phyloP scores from a whole-genome alignment of 2,797 vertebrate genomes.

The Eleutherodactylus coqui region DNA sequence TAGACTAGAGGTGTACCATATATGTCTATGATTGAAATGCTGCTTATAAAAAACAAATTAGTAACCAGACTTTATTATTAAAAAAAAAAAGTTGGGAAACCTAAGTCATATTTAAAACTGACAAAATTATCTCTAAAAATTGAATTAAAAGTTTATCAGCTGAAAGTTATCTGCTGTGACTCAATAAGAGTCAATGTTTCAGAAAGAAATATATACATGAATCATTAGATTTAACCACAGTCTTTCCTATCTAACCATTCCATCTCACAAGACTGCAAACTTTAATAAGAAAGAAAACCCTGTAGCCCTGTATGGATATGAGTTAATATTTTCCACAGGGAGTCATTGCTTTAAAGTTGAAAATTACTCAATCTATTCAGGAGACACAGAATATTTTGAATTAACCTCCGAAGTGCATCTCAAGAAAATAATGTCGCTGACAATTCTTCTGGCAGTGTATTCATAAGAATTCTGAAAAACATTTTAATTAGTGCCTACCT shows the following conservation, averaged over 20 bases:
- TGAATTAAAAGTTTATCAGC: background rate
- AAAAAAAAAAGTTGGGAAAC: background rate
- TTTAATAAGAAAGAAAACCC: background rate
- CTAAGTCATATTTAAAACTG: background rate
- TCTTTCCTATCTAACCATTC: background rate
- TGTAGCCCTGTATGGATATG: background rate
- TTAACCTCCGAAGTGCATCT: slow-evolving; percentile 28
- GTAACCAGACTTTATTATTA: too few species aligned
- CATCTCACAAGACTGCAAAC: background rate
- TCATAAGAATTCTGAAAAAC: slow-evolving; percentile 58
- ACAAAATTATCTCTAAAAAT: background rate
- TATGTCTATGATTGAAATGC: too few species aligned
- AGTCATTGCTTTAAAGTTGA: background rate
- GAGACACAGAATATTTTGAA: slow-evolving; percentile 35
- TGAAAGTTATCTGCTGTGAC: background rate
- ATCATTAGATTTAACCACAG: background rate
- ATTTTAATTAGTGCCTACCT: slow-evolving; percentile 59
- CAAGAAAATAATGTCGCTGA: slow-evolving; percentile 47
- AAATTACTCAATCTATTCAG: slow-evolving; percentile 6
- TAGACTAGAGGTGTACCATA: too few species aligned
- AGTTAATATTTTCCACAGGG: slow-evolving; percentile 1
- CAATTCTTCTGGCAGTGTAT: slow-evolving; percentile 43
- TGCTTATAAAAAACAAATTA: too few species aligned
- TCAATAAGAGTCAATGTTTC: background rate
- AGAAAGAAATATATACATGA: background rate